Evolutionary conservation across 1,140 invertebrate species (phyloP), one percentile per base, ranked within the genome.

Genomic region (Nixonia krombeini): DNA sequence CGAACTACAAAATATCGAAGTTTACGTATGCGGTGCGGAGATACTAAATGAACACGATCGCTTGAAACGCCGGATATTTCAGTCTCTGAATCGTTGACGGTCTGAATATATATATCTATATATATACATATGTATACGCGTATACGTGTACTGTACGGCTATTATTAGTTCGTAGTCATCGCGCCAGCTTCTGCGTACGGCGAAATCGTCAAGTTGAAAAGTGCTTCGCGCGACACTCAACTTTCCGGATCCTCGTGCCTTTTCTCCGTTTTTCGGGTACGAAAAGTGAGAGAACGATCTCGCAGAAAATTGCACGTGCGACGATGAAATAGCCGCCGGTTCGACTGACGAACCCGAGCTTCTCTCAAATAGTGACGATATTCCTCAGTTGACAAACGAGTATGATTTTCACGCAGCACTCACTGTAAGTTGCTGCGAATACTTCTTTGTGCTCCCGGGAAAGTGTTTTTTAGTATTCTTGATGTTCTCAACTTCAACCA

Each of bases 151-250:
- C 51, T 29, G 38, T 16, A 28, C 47, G 47, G 61, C 79, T 84
- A 83, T 81, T 84, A 82, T 82, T 84, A 81, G 82, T 76, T 50
- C 63, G 64, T 74, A 79, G 79, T 82, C 80, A 82, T 82, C 79
- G 71, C 71, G 74, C 70, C 61, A 69, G 64, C 58, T 50, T 72
- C 67, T 74, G 53, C 41, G 57, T 62, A 49, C 47, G 28, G 55
- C 44, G 31, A 64, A 67, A 67, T 42, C 49, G 40, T 47, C 40
- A 29, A 42, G 41, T 44, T 10, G 45, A 35, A 40, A 57, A 58
- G 47, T 47, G 49, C 42, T 56, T 44, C 52, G 61, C 56, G 47
- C 46, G 45, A 25, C 12, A 50, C 37, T 59, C 62, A 46, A 46
- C 31, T 61, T 65, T 65, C 41, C 53, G 55, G 51, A 41, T 50